Evolutionary conservation across 2,888 invertebrate genomes (phyloP).

Genomic region (Leucoptera coffeella): DNA sequence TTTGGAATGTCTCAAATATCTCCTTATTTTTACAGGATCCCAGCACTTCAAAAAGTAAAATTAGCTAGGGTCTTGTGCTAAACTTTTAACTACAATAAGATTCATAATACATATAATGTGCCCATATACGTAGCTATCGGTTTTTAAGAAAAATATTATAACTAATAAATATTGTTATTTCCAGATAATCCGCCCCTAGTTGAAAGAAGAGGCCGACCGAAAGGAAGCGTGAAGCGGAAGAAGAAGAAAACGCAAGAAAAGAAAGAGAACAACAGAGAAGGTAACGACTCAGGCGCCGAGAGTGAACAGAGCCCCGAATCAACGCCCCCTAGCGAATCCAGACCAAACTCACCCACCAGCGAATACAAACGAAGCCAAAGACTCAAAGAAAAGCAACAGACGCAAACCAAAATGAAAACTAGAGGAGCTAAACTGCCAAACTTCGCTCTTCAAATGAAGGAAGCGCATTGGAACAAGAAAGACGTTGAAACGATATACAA

Average conservation of each 20-base stretch:
- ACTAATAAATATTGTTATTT: constrained; percentile 8
- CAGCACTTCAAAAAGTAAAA: no score
- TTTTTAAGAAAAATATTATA: no score
- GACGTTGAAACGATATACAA: constrained; percentile 38
- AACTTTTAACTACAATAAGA: no score
- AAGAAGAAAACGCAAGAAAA: constrained; percentile 26
- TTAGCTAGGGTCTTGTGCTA: no score
- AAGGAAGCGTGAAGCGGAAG: constrained; percentile 31
- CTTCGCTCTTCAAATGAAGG: constrained; percentile 49
- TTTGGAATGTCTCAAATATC: no score
- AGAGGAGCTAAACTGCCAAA: constrained; percentile 59
- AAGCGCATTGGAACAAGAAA: constrained; percentile 44
- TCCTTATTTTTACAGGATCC: no score
- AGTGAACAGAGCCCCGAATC: constrained; percentile 39
- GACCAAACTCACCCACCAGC: constrained; percentile 34
- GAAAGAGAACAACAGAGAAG: constrained; percentile 46
- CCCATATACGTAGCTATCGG: no score
- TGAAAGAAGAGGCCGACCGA: constrained; percentile 35
- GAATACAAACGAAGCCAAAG: constrained; percentile 16
- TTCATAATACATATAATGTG: no score
- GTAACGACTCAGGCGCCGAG: constrained; percentile 21
- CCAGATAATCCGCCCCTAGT: constrained; percentile 22
- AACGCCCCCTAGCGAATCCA: constrained; percentile 29
- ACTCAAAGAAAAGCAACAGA: constrained; percentile 17
- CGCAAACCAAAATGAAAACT: constrained; percentile 44